These are phyloP conservation scores for Lysiphlebus fabarum DNA, from an alignment of 1,140 invertebrate genomes.

Conservation along the genomic window DNA sequence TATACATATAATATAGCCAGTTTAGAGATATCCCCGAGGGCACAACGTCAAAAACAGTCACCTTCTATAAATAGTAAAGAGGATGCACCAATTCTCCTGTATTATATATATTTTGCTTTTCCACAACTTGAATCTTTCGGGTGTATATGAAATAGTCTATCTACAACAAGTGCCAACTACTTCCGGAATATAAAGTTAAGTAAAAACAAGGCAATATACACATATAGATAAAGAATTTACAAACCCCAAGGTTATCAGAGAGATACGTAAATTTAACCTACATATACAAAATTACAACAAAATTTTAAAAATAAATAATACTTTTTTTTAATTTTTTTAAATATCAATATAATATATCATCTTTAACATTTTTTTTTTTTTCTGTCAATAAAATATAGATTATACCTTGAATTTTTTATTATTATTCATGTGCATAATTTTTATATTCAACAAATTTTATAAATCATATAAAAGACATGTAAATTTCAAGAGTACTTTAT, in stretches of 20 bases:
- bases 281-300: too few relatives aligned
- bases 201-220: not conserved
- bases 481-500: too few relatives aligned
- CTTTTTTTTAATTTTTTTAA: too few relatives aligned
- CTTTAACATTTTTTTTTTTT: too few relatives aligned
- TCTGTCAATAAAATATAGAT: too few relatives aligned
- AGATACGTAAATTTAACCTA: not conserved
- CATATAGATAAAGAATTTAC: not conserved
- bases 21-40: not conserved
- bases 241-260: constrained; percentile 2
- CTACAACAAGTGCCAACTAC: not conserved
- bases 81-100: not conserved
- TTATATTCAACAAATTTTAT: too few relatives aligned
- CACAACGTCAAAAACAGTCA: constrained; percentile 2
- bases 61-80: not conserved
- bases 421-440: too few relatives aligned
- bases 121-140: not conserved
- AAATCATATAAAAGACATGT: too few relatives aligned
- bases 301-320: too few relatives aligned
- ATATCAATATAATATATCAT: too few relatives aligned
- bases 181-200: not conserved
- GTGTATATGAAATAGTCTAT: not conserved
- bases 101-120: not conserved
- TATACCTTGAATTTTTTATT: too few relatives aligned
- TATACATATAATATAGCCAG: not conserved